These are phyloP conservation scores for Gadopsis marmoratus DNA, from an alignment of 2,797 vertebrate species.

Conservation along the genomic window DNA sequence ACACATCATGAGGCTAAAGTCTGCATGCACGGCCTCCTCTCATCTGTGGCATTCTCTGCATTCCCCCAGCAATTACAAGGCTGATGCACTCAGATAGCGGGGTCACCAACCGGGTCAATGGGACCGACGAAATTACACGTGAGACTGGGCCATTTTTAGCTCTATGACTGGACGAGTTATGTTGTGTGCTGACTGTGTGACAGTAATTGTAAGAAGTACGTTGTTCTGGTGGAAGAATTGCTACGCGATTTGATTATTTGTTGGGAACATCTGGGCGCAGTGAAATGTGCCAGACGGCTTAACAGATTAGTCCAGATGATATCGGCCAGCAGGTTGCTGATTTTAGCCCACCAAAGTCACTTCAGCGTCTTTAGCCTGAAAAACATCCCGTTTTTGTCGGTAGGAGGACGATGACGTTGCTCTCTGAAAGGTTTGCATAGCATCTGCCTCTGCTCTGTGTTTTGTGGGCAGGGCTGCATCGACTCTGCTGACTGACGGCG, in stretches of 20 bases:
- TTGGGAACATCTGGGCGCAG: conserved; percentile 6
- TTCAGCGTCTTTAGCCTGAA: background rate
- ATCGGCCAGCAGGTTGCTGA: background rate
- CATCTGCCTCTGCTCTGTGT: conserved; percentile 60
- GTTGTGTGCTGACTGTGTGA: conserved; percentile 3
- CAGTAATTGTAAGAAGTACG: conserved; percentile 15
- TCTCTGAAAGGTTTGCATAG: conserved; percentile 63
- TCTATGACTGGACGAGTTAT: background rate
- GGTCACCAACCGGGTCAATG: background rate
- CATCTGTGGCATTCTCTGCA: conserved; percentile 31
- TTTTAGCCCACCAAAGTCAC: conserved; percentile 35
- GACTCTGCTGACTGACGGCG: conserved; percentile 37
- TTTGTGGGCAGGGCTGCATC: conserved; percentile 53
- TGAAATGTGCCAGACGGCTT: conserved; percentile 56
- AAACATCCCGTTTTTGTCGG: conserved; percentile 25
- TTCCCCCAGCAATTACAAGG: conserved; percentile 29
- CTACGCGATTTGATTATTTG: conserved; percentile 43
- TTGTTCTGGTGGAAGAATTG: conserved; percentile 22
- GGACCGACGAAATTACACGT: conserved; percentile 12
- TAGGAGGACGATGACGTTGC: conserved; percentile 58
- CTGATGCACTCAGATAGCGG: conserved; percentile 37
- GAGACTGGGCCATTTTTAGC: background rate
- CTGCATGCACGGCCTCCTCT: background rate
- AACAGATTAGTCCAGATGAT: conserved; percentile 46
- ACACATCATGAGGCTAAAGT: background rate